Evolutionary conservation across 2,113 vertebrate species (phyloP), one percentile per base, ranked within the genome.

Genomic region (Smithornis capensis): DNA sequence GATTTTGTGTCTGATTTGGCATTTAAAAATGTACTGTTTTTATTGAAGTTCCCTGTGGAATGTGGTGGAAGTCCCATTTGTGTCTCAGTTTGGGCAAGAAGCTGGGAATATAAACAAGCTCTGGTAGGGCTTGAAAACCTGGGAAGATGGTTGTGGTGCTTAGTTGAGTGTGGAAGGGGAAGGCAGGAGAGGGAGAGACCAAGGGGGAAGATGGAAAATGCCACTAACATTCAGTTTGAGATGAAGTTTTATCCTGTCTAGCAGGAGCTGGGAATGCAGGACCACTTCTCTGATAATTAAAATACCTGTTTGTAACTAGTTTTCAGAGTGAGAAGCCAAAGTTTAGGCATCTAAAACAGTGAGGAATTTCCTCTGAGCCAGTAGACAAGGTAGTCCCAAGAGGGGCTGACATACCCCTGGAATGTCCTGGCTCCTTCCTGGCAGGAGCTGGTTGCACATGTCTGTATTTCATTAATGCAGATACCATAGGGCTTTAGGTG

Each of bases 401-500:
- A 60, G 62, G 38, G 56, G 31, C 53, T 23, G 19, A 19, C 1
- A 0, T 23, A 10, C 42, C 27, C 33, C 53, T 21, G 63, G 31
- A 19, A 28, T 40, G 12, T 84, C 59, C 4, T 15, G 1, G n/a
- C 2, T 92, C 38, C 69, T 85, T 85, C 56, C 88, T 75, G 78
- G 25, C 42, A 50, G 52, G 53, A 53, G 29, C 85, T 28, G 74
- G 49, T 10, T 6, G 10, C 17, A 4, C 28, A 2, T 4, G 47
- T 55, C 29, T 38, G 5, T 38, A 2, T 19, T 63, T 59, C 47
- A 16, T 55, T 24, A 18, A 19, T 4, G 23, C 4, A 29, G 22
- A 8, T 38, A 10, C 4, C 2, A 0, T 11, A 21, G 37, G 7
- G 2, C 37, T 35, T 22, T 16, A 3, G 7, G 12, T 37, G 35